Base-by-base conservation (phyloP, 2,113 vertebrate genomes). In the Piaya cayana region DNA sequence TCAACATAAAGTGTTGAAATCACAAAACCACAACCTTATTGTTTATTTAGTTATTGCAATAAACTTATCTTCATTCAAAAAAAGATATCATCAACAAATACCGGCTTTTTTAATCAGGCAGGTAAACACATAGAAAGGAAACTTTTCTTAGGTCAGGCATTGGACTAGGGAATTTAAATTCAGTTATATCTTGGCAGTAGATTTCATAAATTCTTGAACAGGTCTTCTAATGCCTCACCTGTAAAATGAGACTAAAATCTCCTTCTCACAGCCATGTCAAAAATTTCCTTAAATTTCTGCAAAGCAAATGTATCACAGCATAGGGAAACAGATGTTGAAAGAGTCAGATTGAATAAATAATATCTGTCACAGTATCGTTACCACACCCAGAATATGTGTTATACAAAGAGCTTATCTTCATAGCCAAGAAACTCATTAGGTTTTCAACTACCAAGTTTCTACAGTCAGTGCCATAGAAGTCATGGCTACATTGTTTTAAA, bases 341-440 rank as follows among this genome's bases (percentile, higher is more conserved):
- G 50, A 76, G 58, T 15, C 58, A 68, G 87, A 91, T 3, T 49
- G 67, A 88, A 65, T 36, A 87, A 96, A 91, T 53, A 79, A 87
- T 53, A 85, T 77, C 58, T 79, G 43, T 52, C 37, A 42, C 49
- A 3, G 6, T 37, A 25, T 7, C 32, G 65, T 39, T 90, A 49
- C 53, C 32, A n/a, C 58, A 62, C 82, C 82, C 74, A 68, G 67
- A 56, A 26, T 45, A 2, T 19, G 47, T 60, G 58, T 82, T 77
- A 32, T 9, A 20, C 50, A 42, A 75, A 62, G 29, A 60, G 45
- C 53, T 94, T 94, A 92, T 85, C 92, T 92, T 19, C 36, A 79
- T 53, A 87, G 78, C 29, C 95, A 96, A 87, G 62, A 93, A 96
- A 79, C 21, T 68, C 58, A 63, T 82, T 30, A 39, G 39, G 21